Evolutionary conservation across 2,888 invertebrate genomes (phyloP).

Genomic region (Drosophila siamana): DNA sequence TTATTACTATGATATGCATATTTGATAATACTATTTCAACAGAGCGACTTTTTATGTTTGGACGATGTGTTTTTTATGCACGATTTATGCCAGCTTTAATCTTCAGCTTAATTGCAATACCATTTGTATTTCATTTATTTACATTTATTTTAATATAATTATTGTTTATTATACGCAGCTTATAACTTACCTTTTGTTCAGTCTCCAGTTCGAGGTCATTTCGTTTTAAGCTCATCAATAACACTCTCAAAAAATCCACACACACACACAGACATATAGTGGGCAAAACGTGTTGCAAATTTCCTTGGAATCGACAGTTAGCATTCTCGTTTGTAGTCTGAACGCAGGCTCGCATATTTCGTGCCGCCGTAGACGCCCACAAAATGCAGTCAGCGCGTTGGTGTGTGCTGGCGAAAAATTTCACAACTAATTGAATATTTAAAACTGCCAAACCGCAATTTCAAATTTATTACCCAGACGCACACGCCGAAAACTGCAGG

Average conservation of each 20-base stretch:
- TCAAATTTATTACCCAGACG: conserved; percentile 83
- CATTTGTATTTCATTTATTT: no score
- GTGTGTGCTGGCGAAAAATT: conserved; percentile 69
- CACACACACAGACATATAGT: conserved; percentile 8
- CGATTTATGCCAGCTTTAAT: neutral
- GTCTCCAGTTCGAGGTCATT: neutral
- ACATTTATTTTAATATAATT: no score
- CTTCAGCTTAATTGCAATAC: no score
- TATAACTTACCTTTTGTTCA: neutral
- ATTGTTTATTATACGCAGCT: no score
- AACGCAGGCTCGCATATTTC: neutral
- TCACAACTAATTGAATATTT: conserved; percentile 83
- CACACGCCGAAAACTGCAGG: conserved; percentile 24
- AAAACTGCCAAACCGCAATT: conserved; percentile 83
- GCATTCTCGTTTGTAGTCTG: conserved; percentile 27
- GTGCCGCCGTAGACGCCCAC: neutral
- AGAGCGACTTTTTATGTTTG: no score
- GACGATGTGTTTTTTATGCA: no score
- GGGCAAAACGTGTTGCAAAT: conserved; percentile 37
- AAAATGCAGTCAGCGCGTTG: conserved; percentile 43
- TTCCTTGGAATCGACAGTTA: conserved; percentile 60
- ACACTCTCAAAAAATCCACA: conserved; percentile 6
- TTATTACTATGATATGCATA: conserved; percentile 1
- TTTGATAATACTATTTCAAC: neutral
- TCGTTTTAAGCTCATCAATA: conserved; percentile 15